A percentile compares a stretch with the other conserved stretches of the same genome.
Conservation (phyloP, 2,888 invertebrate genomes). For the Anagyrus pseudococci region DNA sequence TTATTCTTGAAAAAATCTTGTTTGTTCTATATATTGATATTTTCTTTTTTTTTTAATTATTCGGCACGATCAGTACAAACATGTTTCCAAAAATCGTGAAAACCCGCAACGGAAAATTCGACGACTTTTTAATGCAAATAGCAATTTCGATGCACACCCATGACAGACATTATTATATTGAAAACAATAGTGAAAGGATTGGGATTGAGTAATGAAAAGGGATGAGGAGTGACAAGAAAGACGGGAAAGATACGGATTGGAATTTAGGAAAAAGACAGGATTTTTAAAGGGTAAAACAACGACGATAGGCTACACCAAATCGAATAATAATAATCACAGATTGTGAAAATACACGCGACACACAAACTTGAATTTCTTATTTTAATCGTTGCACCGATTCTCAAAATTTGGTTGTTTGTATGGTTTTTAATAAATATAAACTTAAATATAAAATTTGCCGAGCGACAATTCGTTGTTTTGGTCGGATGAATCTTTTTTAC, state of each 20-base stretch:
- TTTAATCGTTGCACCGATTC: conserved; percentile 32
- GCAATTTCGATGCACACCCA: conserved; percentile 35
- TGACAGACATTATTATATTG: conserved; percentile 7
- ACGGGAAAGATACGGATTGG: conserved; percentile 16
- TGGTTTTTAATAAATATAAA: not conserved
- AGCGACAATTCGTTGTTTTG: conserved; percentile 13
- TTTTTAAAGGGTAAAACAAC: conserved; percentile 28
- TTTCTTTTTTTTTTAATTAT: conserved; percentile 24
- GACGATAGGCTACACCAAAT: conserved; percentile 34
- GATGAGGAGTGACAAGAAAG: conserved; percentile 5
- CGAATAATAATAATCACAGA: conserved; percentile 39
- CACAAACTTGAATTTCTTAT: conserved; percentile 30
- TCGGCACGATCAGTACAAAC: conserved; percentile 18
- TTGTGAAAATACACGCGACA: conserved; percentile 34
- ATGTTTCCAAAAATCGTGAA: conserved; percentile 27
- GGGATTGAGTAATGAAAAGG: conserved; percentile 9
- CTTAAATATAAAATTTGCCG: conserved; percentile 15
- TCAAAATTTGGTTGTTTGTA: conserved; percentile 33
- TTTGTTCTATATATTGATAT: conserved; percentile 35
- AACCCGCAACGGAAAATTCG: conserved; percentile 15
- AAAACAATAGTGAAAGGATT: conserved; percentile 26
- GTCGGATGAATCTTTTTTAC: not conserved
- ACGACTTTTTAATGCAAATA: conserved; percentile 24
- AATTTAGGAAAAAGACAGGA: conserved; percentile 27
- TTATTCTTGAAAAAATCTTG: conserved; percentile 29